phyloP scores from a whole-genome alignment of 2,797 vertebrate species.

The Sebastes reedi region DNA sequence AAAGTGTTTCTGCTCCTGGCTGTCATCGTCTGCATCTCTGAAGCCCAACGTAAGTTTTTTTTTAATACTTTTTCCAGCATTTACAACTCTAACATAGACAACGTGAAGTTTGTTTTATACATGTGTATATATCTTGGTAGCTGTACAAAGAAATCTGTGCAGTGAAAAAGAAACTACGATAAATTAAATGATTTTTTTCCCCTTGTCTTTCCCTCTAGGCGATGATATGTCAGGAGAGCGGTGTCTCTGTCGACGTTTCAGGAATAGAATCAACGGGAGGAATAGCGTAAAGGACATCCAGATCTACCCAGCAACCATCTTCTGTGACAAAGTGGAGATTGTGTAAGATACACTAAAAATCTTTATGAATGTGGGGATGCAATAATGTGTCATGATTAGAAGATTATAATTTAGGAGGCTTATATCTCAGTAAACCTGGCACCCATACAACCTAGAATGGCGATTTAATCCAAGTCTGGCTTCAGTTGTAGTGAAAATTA shows the following conservation, averaged over 20 bases:
- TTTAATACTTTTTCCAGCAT: no score
- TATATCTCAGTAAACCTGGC: not conserved
- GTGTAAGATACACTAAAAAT: constrained; percentile 63
- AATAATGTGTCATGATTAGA: not conserved
- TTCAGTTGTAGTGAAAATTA: not conserved
- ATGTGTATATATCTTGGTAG: not conserved
- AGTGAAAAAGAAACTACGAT: not conserved
- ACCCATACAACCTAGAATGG: not conserved
- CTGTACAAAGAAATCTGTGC: not conserved
- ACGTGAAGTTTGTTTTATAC: no score
- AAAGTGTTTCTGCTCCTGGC: constrained; percentile 69
- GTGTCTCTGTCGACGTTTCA: constrained; percentile 61
- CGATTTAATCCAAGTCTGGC: not conserved
- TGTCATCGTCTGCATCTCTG: constrained; percentile 38
- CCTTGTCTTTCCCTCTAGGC: constrained; percentile 18
- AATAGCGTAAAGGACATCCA: constrained; percentile 56
- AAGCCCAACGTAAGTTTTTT: constrained; percentile 21
- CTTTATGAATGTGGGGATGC: rapidly evolving
- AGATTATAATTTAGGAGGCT: not conserved
- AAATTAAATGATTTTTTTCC: rapidly evolving
- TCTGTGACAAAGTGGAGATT: constrained; percentile 73
- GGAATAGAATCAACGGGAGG: rapidly evolving
- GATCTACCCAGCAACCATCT: constrained; percentile 49
- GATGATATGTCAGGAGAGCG: not conserved
- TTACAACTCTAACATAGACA: no score